phyloP scores from a whole-genome alignment of 1,140 invertebrate genomes.

The Acromyrmex charruanus region DNA sequence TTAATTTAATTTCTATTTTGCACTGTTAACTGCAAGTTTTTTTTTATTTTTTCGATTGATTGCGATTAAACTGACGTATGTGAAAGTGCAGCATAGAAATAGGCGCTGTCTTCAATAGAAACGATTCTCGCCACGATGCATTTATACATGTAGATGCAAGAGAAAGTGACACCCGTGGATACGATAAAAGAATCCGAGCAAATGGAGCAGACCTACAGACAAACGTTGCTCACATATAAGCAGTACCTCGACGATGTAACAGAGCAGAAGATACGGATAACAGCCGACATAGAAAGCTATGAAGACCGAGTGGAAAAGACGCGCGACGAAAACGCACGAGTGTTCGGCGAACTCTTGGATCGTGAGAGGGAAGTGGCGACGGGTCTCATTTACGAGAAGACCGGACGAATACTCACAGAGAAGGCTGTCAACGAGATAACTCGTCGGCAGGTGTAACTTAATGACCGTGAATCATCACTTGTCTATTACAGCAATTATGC shows the following conservation, averaged over 20 bases:
- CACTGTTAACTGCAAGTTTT: not conserved
- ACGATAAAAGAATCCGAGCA: slow-evolving; percentile 51
- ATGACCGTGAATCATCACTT: slow-evolving; percentile 60
- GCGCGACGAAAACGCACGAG: slow-evolving; percentile 48
- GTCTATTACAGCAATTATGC: slow-evolving; percentile 32
- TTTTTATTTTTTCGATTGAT: not conserved
- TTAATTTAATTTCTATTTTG: not conserved
- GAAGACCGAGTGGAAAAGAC: slow-evolving; percentile 33
- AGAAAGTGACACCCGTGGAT: slow-evolving; percentile 63
- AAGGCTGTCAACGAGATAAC: slow-evolving; percentile 67
- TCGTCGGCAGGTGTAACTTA: slow-evolving; percentile 71
- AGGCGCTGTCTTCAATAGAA: slow-evolving; percentile 1
- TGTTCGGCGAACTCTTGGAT: slow-evolving; percentile 57
- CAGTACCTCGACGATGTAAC: slow-evolving; percentile 62
- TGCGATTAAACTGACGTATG: not conserved
- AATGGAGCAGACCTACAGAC: slow-evolving; percentile 67
- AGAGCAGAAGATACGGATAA: slow-evolving; percentile 42
- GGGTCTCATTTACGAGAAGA: slow-evolving; percentile 70
- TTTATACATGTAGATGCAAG: slow-evolving; percentile 64
- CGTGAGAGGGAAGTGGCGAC: slow-evolving; percentile 66
- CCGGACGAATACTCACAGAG: slow-evolving; percentile 68
- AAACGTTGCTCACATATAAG: slow-evolving; percentile 71
- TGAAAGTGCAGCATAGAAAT: not conserved
- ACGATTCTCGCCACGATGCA: not conserved
- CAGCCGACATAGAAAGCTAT: slow-evolving; percentile 58